A percentile compares a stretch with the other conserved stretches of the same genome.
These are phyloP conservation scores for Ptilodon capucinus DNA, from an alignment of 2,888 invertebrate species.

Conservation along the genomic window DNA sequence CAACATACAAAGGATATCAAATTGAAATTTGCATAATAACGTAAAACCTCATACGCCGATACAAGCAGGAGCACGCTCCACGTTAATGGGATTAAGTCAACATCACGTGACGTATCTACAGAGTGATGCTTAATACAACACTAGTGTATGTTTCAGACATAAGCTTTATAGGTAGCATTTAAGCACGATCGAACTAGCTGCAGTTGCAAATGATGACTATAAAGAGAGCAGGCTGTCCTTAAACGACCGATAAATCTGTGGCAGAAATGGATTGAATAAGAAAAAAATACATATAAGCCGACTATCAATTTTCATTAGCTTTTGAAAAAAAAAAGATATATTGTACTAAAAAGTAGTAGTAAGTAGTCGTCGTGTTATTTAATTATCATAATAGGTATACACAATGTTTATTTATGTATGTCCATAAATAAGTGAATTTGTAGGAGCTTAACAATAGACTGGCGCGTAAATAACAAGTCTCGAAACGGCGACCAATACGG, in stretches of 20 bases:
- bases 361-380: no score
- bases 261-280: no score
- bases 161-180: neutral
- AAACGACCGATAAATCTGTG: no score
- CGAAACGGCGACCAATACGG: slow-evolving; percentile 19
- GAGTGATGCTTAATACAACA: neutral
- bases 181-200: neutral
- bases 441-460: slow-evolving; percentile 22
- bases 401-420: neutral
- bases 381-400: no score
- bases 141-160: neutral
- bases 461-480: slow-evolving; percentile 25
- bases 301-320: no score
- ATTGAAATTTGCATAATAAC: slow-evolving; percentile 72
- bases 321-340: no score
- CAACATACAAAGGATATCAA: slow-evolving; percentile 63
- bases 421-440: neutral
- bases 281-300: no score
- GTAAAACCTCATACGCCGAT: slow-evolving; percentile 65
- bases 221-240: no score
- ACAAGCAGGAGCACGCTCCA: slow-evolving; percentile 54
- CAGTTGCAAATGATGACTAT: no score
- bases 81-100: slow-evolving; percentile 68
- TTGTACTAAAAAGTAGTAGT: no score
- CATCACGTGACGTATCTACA: slow-evolving; percentile 66